Conservation (phyloP, 2,113 vertebrate species). For the Periophthalmodon schlosseri region DNA sequence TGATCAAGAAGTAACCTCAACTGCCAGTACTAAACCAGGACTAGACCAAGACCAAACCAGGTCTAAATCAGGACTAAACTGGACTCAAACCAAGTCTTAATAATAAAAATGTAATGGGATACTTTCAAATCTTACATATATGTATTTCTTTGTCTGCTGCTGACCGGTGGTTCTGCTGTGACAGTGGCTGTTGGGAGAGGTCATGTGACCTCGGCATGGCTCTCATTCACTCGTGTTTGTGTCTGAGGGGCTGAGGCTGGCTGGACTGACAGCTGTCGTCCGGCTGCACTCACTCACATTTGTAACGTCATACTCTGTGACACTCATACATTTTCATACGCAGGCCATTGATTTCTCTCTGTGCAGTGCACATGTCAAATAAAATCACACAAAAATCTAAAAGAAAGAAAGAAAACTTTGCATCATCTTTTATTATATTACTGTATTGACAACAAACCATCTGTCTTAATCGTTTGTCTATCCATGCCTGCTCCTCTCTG, state of each 20-base stretch:
- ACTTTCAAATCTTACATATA: too few species aligned
- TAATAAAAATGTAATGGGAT: too few species aligned
- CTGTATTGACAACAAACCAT: too few species aligned
- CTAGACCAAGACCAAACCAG: too few species aligned
- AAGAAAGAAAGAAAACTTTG: too few species aligned
- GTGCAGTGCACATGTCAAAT: background rate
- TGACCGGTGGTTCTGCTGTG: constrained; percentile 46
- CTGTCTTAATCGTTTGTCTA: too few species aligned
- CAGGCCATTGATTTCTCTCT: background rate
- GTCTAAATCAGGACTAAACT: too few species aligned
- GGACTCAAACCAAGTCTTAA: too few species aligned
- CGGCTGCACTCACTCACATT: constrained; percentile 49
- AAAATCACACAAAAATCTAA: too few species aligned
- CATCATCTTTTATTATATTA: too few species aligned
- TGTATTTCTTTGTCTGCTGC: constrained; percentile 50
- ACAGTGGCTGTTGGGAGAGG: constrained; percentile 68
- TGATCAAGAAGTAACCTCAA: background rate
- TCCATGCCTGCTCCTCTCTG: too few species aligned
- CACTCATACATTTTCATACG: constrained; percentile 4
- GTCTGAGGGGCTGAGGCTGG: constrained; percentile 48
- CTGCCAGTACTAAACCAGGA: background rate
- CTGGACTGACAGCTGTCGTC: constrained; percentile 74
- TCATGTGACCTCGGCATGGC: constrained; percentile 61
- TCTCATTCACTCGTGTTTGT: constrained; percentile 68
- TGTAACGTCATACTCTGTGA: constrained; percentile 28